Percentiles rank a stretch among this genome's conserved stretches.
Evolutionary conservation across 1,140 invertebrate genomes (phyloP).

Genomic region (Leptestheria dahalacensis): DNA sequence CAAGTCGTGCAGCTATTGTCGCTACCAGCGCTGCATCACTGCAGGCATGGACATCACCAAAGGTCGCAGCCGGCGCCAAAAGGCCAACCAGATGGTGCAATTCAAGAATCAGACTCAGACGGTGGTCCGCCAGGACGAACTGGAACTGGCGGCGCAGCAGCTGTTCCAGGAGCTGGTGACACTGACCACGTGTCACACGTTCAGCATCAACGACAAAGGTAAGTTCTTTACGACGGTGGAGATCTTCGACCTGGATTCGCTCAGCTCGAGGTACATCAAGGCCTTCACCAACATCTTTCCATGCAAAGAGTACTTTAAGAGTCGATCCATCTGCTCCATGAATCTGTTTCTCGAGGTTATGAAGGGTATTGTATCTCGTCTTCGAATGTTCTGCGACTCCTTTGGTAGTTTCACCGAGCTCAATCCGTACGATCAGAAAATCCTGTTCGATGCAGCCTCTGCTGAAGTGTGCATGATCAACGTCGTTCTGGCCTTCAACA

Average conservation of each 20-base stretch:
- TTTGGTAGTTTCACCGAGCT: background rate
- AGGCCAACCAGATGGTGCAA: background rate
- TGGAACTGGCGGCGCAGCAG: background rate
- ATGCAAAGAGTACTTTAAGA: background rate
- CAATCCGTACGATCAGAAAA: background rate
- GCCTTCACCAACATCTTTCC: background rate
- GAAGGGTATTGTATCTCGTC: background rate
- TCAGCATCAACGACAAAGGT: background rate
- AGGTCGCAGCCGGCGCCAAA: background rate
- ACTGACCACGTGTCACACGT: background rate
- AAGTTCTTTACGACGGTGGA: background rate
- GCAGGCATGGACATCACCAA: background rate
- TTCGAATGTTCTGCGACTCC: background rate
- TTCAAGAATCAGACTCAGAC: background rate
- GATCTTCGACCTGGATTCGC: background rate
- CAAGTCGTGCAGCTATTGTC: background rate
- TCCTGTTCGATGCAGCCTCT: background rate
- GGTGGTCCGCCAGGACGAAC: background rate
- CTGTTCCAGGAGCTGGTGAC: background rate
- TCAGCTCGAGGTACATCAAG: background rate
- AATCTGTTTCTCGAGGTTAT: background rate
- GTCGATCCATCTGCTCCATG: background rate
- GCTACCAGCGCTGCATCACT: background rate
- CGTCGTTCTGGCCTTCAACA: background rate
- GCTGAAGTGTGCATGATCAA: background rate